Conservation (phyloP, 2,888 invertebrate species). For the Tachina lurida region DNA sequence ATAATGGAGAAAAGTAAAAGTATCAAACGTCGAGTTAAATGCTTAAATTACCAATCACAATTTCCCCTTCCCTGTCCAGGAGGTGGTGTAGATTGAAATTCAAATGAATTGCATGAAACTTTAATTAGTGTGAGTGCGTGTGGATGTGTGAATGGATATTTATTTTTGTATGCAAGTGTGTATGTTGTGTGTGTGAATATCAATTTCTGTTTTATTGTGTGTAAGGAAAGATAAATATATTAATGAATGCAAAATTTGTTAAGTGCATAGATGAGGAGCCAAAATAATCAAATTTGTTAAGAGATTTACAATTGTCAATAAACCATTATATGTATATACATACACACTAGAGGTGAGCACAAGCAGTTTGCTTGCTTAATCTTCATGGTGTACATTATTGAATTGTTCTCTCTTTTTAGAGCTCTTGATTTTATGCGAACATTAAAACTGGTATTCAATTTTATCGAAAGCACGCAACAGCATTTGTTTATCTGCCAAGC, state of each 20-base stretch:
- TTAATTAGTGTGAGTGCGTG: slow-evolving; percentile 25
- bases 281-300: slow-evolving; percentile 26
- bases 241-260: slow-evolving; percentile 44
- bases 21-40: slow-evolving; percentile 56
- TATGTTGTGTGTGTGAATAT: background rate
- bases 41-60: slow-evolving; percentile 41
- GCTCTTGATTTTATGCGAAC: too few species aligned
- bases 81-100: slow-evolving; percentile 23
- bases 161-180: background rate
- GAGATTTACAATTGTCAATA: slow-evolving; percentile 16
- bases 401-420: too few species aligned
- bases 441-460: too few species aligned
- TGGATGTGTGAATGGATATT: background rate
- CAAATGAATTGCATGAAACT: slow-evolving; percentile 49
- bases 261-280: slow-evolving; percentile 41
- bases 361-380: too few species aligned
- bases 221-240: background rate
- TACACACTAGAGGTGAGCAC: too few species aligned
- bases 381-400: too few species aligned
- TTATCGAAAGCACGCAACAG: too few species aligned
- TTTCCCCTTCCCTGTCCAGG: slow-evolving; percentile 14
- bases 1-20: background rate
- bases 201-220: background rate
- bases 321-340: too few species aligned
- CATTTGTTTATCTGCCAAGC: too few species aligned